Percentiles rank a stretch among this genome's conserved stretches.
These are phyloP conservation scores for Diadumene lineata DNA, from an alignment of 92 coral and sea anemone species.

Conservation along the genomic window DNA sequence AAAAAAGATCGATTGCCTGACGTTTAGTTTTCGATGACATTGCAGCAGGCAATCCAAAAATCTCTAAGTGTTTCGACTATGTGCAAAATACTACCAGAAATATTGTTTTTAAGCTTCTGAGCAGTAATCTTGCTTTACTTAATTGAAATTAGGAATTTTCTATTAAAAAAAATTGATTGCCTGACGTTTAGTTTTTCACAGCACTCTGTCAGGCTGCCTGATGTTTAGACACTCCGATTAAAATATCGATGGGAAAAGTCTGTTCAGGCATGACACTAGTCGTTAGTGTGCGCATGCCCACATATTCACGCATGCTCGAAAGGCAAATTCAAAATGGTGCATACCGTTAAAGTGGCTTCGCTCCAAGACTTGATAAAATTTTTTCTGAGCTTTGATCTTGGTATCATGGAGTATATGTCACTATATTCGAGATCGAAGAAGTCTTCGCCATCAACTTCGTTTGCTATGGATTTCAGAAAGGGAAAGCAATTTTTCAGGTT, in stretches of 20 bases:
- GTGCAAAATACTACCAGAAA: no score
- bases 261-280: not conserved
- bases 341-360: constrained; percentile 42
- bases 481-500: not conserved
- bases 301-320: not conserved
- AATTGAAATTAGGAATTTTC: no score
- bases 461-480: constrained; percentile 12
- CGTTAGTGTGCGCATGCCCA: not conserved
- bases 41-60: no score
- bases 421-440: constrained; percentile 41
- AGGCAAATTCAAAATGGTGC: not conserved
- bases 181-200: no score
- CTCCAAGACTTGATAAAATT: constrained; percentile 36
- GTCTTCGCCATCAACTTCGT: constrained; percentile 57
- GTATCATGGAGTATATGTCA: constrained; percentile 43
- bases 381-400: constrained; percentile 31
- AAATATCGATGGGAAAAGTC: not conserved
- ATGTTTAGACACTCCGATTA: no score
- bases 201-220: no score
- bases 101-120: no score
- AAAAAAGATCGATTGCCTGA: no score
- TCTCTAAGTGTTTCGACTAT: no score
- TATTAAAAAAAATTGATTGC: no score
- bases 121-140: no score
- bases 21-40: no score